Evolutionary conservation across 2,113 vertebrate species (phyloP).

Genomic region (Calidris pygmaea): DNA sequence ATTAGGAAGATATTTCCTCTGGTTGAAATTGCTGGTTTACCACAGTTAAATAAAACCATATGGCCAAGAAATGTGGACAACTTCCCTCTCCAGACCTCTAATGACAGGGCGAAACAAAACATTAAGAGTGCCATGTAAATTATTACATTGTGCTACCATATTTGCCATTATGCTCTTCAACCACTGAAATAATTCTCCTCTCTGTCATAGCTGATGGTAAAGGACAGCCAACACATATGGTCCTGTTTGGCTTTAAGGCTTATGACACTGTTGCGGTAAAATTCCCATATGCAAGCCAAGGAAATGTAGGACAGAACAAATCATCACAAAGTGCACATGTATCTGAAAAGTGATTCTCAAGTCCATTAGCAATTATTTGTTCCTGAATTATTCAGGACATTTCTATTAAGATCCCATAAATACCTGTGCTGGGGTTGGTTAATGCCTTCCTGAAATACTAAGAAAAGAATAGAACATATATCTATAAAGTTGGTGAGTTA

Average conservation of each 20-base stretch:
- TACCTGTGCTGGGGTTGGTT: not conserved
- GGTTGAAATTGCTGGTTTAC: not conserved
- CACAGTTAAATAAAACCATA: constrained; percentile 15
- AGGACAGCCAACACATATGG: not conserved
- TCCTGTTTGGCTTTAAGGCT: not conserved
- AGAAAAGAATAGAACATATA: not conserved
- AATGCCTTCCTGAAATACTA: not conserved
- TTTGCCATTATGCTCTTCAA: not conserved
- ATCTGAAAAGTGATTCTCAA: not conserved
- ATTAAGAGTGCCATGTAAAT: not conserved
- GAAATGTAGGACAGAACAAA: not conserved
- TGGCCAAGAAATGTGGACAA: not conserved
- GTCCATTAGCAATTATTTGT: not conserved
- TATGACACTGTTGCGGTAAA: not conserved
- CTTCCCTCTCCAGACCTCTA: not conserved
- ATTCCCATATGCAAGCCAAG: not conserved
- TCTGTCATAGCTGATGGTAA: not conserved
- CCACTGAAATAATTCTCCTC: not conserved
- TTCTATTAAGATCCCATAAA: not conserved
- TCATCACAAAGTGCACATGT: not conserved
- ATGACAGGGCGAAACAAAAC: constrained; percentile 24
- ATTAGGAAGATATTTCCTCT: not conserved
- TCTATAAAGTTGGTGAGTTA: not conserved
- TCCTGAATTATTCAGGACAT: not conserved
- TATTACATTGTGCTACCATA: not conserved